Evolutionary conservation across 2,797 vertebrate genomes (phyloP).

Genomic region (Varecia variegata): DNA sequence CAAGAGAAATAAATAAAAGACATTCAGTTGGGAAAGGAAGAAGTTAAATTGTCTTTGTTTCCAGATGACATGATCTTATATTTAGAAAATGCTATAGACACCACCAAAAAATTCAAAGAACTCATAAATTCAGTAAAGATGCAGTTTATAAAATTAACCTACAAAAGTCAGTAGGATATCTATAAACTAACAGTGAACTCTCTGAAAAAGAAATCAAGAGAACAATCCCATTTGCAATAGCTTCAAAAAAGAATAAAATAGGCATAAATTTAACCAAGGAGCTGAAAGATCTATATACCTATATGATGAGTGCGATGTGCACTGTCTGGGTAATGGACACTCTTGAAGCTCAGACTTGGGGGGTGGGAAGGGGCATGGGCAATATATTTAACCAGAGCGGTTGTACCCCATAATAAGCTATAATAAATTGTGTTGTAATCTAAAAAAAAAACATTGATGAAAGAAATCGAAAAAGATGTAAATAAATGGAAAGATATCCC

Average conservation of each 20-base stretch:
- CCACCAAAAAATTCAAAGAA: background rate
- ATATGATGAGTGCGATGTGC: no score
- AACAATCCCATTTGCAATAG: background rate
- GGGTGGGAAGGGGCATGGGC: no score
- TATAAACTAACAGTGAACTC: background rate
- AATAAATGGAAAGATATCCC: no score
- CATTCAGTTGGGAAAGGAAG: background rate
- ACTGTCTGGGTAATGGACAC: no score
- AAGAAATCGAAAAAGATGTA: no score
- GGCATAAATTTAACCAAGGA: background rate
- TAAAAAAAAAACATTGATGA: no score
- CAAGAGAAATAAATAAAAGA: background rate
- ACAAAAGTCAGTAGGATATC: background rate
- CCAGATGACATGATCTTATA: background rate
- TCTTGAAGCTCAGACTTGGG: no score
- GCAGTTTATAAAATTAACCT: background rate
- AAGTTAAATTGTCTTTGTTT: background rate
- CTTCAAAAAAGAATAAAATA: background rate
- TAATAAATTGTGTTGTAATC: no score
- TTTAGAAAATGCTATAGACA: background rate
- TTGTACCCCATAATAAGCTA: no score
- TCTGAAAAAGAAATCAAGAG: background rate
- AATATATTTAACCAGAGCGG: no score
- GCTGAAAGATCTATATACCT: no score
- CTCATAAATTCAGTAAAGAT: background rate